These are phyloP conservation scores for Tetragonula clypearis DNA, from an alignment of 1,140 invertebrate genomes.

Conservation along the genomic window DNA sequence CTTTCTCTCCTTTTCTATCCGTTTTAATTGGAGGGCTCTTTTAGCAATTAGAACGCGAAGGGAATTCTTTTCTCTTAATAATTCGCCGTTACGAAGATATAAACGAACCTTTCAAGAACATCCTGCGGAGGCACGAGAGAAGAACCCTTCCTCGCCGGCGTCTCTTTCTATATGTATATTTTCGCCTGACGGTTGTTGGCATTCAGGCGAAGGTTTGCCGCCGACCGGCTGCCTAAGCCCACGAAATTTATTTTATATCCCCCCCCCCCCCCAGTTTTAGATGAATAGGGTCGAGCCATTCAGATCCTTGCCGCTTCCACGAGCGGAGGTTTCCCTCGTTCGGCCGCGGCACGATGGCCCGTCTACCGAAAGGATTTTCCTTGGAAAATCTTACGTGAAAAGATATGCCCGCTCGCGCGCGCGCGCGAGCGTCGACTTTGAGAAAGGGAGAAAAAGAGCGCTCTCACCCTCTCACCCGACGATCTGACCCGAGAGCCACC, in stretches of 20 bases:
- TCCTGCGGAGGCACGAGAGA: not conserved
- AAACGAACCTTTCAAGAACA: slow-evolving; percentile 53
- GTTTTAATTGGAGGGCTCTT: slow-evolving; percentile 52
- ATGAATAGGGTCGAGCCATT: slow-evolving; percentile 46
- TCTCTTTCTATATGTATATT: not conserved
- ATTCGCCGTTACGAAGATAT: slow-evolving; percentile 53
- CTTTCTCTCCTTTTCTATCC: slow-evolving; percentile 20
- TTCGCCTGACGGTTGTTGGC: slow-evolving; percentile 29
- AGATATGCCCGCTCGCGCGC: not conserved
- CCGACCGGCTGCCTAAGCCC: slow-evolving; percentile 36
- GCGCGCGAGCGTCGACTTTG: not conserved
- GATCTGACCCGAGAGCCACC: slow-evolving; percentile 35
- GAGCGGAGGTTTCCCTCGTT: slow-evolving; percentile 1
- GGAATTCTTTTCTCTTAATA: slow-evolving; percentile 51
- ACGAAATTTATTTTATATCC: slow-evolving; percentile 52
- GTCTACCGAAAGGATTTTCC: slow-evolving; percentile 49
- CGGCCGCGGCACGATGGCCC: not conserved
- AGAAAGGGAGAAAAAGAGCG: not conserved
- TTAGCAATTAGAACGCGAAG: slow-evolving; percentile 52
- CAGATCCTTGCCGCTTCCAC: slow-evolving; percentile 29
- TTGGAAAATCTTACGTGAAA: slow-evolving; percentile 53
- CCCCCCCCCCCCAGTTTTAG: slow-evolving; percentile 49
- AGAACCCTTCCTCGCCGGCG: not conserved
- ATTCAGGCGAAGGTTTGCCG: slow-evolving; percentile 25
- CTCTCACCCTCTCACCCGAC: slow-evolving; percentile 25